Percentiles rank a stretch among this genome's conserved stretches.
Evolutionary conservation across 2,888 invertebrate species (phyloP).

Genomic region (Tetanocera ferruginea): DNA sequence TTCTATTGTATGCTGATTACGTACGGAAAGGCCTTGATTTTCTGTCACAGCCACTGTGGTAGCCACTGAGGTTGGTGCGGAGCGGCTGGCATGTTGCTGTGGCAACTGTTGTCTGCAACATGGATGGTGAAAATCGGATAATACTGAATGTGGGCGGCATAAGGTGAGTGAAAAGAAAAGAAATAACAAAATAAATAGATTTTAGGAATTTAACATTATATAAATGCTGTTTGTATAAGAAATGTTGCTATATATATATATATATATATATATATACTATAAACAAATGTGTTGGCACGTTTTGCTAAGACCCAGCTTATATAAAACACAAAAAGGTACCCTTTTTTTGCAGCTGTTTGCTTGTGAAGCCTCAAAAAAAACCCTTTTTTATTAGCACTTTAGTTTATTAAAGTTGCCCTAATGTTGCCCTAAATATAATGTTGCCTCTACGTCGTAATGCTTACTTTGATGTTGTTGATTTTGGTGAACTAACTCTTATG

Average conservation of each 20-base stretch:
- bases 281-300: too few species aligned
- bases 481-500: background rate
- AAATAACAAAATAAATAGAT: background rate
- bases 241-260: too few species aligned
- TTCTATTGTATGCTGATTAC: too few species aligned
- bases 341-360: too few species aligned
- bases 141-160: slow-evolving; percentile 95
- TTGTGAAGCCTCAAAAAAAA: too few species aligned
- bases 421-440: slow-evolving; percentile 12
- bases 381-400: too few species aligned
- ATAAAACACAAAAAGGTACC: too few species aligned
- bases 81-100: slow-evolving; percentile 43
- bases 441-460: background rate
- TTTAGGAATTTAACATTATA: background rate
- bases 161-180: slow-evolving; percentile 72
- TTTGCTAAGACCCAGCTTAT: too few species aligned
- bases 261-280: too few species aligned
- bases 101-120: slow-evolving; percentile 62
- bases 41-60: background rate
- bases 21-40: background rate
- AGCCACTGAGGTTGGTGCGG: slow-evolving; percentile 1
- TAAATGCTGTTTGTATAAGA: slow-evolving; percentile 16
- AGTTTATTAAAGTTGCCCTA: too few species aligned
- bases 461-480: slow-evolving; percentile 12
- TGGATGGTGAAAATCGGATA: slow-evolving; percentile 94